Evolutionary conservation across 2,888 invertebrate species (phyloP).

Genomic region (Hydraecia micacea): DNA sequence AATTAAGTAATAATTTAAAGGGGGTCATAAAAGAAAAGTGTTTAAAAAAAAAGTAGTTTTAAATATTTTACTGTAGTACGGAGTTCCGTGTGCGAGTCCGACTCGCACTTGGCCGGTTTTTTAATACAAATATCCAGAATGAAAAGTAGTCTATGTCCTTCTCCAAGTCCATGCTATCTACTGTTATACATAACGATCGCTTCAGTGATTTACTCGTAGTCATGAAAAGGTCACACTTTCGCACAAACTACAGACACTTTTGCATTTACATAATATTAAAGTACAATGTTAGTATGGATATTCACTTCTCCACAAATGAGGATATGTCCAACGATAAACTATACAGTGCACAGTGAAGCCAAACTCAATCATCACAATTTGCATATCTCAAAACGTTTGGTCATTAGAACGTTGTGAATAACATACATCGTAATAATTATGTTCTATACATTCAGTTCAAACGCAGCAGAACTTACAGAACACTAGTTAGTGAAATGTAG

Average conservation of each 20-base stretch:
- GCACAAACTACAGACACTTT: not conserved
- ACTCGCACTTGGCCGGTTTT: not conserved
- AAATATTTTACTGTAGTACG: not conserved
- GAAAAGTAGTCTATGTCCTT: not conserved
- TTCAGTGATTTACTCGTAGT: not conserved
- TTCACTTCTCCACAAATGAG: not conserved
- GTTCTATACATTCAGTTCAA: slow-evolving; percentile 1
- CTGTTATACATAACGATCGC: not conserved
- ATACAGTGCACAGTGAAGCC: not conserved
- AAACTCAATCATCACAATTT: slow-evolving; percentile 1
- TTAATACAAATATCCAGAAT: not conserved
- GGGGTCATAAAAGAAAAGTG: too few species aligned
- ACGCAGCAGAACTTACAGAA: slow-evolving; percentile 18
- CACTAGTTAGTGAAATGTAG: slow-evolving; percentile 12
- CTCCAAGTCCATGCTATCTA: not conserved
- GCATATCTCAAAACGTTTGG: slow-evolving; percentile 4
- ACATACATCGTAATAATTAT: not conserved
- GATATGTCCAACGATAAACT: too few species aligned
- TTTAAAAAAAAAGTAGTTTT: not conserved
- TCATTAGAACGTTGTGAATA: slow-evolving; percentile 7
- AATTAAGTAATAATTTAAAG: too few species aligned
- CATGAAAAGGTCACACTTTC: not conserved
- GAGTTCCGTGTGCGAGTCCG: not conserved
- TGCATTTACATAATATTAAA: not conserved
- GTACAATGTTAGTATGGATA: not conserved